A percentile compares a stretch with the other conserved stretches of the same genome.
Evolutionary conservation across 2,888 invertebrate species (phyloP).

Genomic region (Agonopterix arenella): DNA sequence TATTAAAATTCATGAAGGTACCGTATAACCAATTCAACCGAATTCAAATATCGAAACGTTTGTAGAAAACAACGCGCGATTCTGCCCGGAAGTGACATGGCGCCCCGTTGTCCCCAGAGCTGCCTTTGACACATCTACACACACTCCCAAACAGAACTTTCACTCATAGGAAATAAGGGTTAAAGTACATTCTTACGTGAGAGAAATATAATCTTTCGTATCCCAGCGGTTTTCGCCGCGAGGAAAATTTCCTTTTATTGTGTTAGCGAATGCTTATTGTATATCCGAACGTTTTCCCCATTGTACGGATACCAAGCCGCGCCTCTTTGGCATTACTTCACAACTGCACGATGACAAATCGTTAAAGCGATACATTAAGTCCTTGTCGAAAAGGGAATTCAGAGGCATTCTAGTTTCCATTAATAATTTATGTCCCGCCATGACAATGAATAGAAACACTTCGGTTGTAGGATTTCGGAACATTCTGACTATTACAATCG

Average conservation of each 20-base stretch:
- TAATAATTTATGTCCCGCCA: constrained; percentile 27
- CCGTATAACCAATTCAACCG: not conserved
- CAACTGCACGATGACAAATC: constrained; percentile 59
- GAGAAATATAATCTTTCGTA: constrained; percentile 44
- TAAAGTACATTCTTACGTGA: constrained; percentile 32
- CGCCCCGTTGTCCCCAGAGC: constrained; percentile 30
- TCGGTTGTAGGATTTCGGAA: constrained; percentile 10
- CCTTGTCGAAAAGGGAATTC: constrained; percentile 31
- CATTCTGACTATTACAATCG: not conserved
- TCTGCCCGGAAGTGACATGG: constrained; percentile 39
- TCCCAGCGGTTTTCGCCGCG: constrained; percentile 35
- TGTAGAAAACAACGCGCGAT: constrained; percentile 33
- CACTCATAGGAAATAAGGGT: constrained; percentile 29
- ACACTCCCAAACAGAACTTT: constrained; percentile 28
- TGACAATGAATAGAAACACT: constrained; percentile 10
- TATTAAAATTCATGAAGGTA: too few species aligned
- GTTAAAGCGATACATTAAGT: constrained; percentile 51
- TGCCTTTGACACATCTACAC: constrained; percentile 35
- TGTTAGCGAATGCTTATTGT: constrained; percentile 68
- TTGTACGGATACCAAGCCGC: constrained; percentile 42
- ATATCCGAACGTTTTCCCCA: constrained; percentile 58
- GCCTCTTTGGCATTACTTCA: constrained; percentile 48
- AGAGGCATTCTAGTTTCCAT: constrained; percentile 30
- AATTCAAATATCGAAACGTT: constrained; percentile 16
- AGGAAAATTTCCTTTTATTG: constrained; percentile 65